phyloP scores from a whole-genome alignment of 1,140 invertebrate genomes.

The Drosophila funebris region DNA sequence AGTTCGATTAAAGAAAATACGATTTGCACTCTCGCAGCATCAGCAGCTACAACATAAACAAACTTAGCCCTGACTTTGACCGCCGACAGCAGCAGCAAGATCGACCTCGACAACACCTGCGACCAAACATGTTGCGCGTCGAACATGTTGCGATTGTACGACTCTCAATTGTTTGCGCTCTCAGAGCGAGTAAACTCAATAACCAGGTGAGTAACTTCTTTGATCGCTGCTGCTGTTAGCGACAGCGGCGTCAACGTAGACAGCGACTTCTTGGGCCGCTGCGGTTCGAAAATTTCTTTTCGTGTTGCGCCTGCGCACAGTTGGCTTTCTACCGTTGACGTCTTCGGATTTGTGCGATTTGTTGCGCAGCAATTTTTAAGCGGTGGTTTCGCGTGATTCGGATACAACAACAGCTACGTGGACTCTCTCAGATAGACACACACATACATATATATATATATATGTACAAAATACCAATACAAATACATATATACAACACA shows the following conservation, averaged over 20 bases:
- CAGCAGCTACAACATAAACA: slow-evolving; percentile 46
- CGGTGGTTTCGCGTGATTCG: slow-evolving; percentile 62
- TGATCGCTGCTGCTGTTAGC: slow-evolving; percentile 33
- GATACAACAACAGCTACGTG: too few relatives aligned
- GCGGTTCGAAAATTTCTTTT: slow-evolving; percentile 77
- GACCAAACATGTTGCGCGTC: slow-evolving; percentile 54
- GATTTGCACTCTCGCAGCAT: neutral
- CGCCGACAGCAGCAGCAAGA: slow-evolving; percentile 30
- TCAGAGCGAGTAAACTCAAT: neutral
- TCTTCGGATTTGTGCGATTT: slow-evolving; percentile 82
- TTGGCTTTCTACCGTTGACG: slow-evolving; percentile 83
- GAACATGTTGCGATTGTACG: slow-evolving; percentile 52
- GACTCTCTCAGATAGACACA: slow-evolving; percentile 50
- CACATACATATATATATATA: slow-evolving; percentile 13
- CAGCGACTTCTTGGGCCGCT: slow-evolving; percentile 50
- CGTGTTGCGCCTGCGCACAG: slow-evolving; percentile 83
- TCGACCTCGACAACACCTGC: slow-evolving; percentile 64
- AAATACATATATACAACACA: slow-evolving; percentile 25
- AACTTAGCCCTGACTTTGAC: slow-evolving; percentile 83
- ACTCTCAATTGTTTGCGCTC: neutral
- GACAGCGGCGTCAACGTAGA: slow-evolving; percentile 38
- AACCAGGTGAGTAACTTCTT: slow-evolving; percentile 47
- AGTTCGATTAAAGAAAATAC: neutral
- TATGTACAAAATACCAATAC: too few relatives aligned
- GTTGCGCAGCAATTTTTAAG: slow-evolving; percentile 26